These are phyloP conservation scores for Cacatua alba DNA, from an alignment of 2,113 vertebrate species.

Conservation along the genomic window DNA sequence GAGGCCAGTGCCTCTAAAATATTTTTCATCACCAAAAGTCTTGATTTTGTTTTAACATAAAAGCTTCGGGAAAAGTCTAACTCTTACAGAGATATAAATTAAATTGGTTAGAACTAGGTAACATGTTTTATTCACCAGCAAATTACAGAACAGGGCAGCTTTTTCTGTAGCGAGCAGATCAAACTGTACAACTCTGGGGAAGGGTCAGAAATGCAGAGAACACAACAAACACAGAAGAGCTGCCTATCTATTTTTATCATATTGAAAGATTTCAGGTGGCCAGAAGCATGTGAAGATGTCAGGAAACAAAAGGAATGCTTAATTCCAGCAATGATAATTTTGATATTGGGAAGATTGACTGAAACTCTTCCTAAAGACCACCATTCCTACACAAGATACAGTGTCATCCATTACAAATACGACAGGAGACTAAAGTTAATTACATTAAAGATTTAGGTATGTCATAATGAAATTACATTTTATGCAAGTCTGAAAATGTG, in stretches of 20 bases:
- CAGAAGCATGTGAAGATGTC: not conserved
- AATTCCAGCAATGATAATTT: not conserved
- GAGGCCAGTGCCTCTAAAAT: not conserved
- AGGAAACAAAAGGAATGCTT: not conserved
- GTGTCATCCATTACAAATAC: rapidly evolving
- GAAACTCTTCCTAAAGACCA: not conserved
- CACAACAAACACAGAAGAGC: not conserved
- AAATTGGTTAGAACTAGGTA: not conserved
- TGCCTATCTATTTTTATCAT: not conserved
- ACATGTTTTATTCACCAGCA: not conserved
- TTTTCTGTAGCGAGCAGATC: not conserved
- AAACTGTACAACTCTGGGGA: not conserved
- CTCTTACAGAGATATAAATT: not conserved
- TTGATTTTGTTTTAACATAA: not conserved
- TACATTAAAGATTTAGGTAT: not conserved
- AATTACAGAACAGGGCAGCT: not conserved
- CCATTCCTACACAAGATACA: not conserved
- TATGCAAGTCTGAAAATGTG: not conserved
- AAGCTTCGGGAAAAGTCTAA: not conserved
- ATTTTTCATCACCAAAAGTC: not conserved
- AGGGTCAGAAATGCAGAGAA: not conserved
- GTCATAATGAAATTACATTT: not conserved
- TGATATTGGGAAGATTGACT: not conserved
- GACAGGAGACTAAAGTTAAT: not conserved
- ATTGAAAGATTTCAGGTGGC: not conserved